These are phyloP conservation scores for Seriola dumerili DNA, from an alignment of 2,113 vertebrate genomes.

Conservation along the genomic window DNA sequence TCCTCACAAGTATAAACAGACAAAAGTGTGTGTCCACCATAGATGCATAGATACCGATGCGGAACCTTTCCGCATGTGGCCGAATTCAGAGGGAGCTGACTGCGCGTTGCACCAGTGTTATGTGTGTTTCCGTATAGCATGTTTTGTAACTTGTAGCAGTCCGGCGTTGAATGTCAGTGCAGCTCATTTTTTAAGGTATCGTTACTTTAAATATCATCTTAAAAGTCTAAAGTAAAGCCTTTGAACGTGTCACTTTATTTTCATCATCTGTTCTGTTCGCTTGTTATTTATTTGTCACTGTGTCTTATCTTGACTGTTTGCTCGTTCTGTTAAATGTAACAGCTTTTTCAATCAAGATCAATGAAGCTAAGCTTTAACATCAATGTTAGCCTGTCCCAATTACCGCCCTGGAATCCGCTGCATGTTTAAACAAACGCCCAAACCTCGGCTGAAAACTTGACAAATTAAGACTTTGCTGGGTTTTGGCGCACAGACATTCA, in stretches of 20 bases:
- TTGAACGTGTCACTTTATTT: too few relatives aligned
- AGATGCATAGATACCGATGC: too few relatives aligned
- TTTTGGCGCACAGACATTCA: neutral
- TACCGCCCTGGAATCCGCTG: too few relatives aligned
- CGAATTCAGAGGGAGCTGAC: neutral
- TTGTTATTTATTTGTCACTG: too few relatives aligned
- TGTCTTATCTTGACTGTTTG: neutral
- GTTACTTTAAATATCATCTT: too few relatives aligned
- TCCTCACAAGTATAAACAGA: too few relatives aligned
- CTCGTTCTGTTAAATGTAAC: neutral
- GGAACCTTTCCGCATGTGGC: neutral
- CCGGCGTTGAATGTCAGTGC: neutral
- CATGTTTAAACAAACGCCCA: neutral
- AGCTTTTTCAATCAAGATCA: neutral
- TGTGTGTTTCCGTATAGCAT: neutral
- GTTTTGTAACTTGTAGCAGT: slow-evolving; percentile 1
- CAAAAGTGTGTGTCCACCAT: too few relatives aligned
- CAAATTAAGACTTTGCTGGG: rapidly evolving
- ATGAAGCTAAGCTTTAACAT: neutral
- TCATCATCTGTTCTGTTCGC: too few relatives aligned
- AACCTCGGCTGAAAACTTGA: neutral
- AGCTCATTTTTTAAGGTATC: too few relatives aligned
- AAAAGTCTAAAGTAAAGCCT: too few relatives aligned
- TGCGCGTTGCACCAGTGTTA: neutral
- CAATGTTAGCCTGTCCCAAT: neutral